phyloP scores from a whole-genome alignment of 2,113 vertebrate genomes.

The Myiopsitta monachus region DNA sequence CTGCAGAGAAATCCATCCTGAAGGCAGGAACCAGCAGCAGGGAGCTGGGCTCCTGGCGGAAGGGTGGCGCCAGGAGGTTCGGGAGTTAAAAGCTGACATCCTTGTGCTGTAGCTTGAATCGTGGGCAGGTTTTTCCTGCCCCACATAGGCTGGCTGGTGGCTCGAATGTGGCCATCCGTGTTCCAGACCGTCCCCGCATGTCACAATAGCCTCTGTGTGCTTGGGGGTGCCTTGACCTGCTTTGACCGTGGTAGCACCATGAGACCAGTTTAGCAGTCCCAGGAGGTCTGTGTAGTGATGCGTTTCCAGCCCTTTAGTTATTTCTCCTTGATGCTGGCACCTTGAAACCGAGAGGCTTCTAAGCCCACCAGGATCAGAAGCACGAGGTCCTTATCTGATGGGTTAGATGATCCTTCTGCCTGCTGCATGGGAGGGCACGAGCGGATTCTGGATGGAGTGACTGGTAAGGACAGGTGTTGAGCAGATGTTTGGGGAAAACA shows the following conservation, averaged over 20 bases:
- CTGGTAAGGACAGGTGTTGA: neutral
- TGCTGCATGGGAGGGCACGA: neutral
- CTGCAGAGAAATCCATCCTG: neutral
- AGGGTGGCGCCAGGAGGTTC: neutral
- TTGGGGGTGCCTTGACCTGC: neutral
- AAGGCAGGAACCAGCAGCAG: neutral
- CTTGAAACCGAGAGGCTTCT: neutral
- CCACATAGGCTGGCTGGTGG: neutral
- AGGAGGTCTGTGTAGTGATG: neutral
- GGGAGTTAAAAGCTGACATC: neutral
- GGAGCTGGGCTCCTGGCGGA: neutral
- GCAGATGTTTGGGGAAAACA: neutral
- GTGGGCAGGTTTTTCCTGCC: neutral
- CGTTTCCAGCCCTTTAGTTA: neutral
- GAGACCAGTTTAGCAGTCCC: neutral
- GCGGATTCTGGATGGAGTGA: neutral
- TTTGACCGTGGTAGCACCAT: rapidly evolving
- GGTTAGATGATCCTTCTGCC: neutral
- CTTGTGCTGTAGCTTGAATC: rapidly evolving
- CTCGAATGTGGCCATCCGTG: neutral
- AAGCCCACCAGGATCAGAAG: neutral
- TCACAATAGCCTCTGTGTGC: rapidly evolving
- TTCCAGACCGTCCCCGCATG: neutral
- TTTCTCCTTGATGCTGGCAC: neutral
- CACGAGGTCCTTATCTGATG: neutral